Evolutionary conservation across 2,113 vertebrate genomes (phyloP), one percentile per base, ranked within the genome.

Genomic region (Ancistrus triradiatus): DNA sequence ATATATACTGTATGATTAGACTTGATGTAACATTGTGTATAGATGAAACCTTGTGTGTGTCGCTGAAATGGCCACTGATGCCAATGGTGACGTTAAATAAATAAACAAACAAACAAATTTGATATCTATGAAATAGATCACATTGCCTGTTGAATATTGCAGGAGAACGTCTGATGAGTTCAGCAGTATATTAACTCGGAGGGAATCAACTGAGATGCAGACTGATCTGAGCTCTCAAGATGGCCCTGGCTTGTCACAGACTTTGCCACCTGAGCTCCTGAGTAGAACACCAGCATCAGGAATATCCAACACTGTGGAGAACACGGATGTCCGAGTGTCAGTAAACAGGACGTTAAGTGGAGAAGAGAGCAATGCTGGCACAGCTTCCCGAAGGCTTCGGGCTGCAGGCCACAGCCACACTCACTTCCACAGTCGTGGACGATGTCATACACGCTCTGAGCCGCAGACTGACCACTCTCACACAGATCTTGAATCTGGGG

Each of bases 151-250:
- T 42, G 14, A 21, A 56, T 40, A 47, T 31, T 80, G 21, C 46
- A 90, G 90, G 82, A 83, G 61, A 77, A 70, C 68, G 60, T 76
- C 2, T 62, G 69, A 50, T 78, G 81, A 85, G 75, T 70, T 76
- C 77, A 87, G 85, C 76, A 80, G 75, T 82, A 72, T 67, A 76
- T 69, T 78, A 59, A 86, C 82, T 73, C 68, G 66, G 71, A 80
- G 70, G 73, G 76, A 66, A 75, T 73, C 80, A 69, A 68, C 83
- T 46, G 69, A 78, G 8, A 95, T 97, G 94, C 95, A 94, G 80
- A 69, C 68, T 62, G 87, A 90, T n/a, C 73, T 70, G 8, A 86
- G 78, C 48, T 59, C 68, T 47, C 69, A 73, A 58, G 69, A 84
- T 72, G 89, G 79, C 40, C 83, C 77, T 24, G 68, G 77, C 77